These are phyloP conservation scores for Toxotes jaculatrix DNA, from an alignment of 2,113 vertebrate species.

Conservation along the genomic window DNA sequence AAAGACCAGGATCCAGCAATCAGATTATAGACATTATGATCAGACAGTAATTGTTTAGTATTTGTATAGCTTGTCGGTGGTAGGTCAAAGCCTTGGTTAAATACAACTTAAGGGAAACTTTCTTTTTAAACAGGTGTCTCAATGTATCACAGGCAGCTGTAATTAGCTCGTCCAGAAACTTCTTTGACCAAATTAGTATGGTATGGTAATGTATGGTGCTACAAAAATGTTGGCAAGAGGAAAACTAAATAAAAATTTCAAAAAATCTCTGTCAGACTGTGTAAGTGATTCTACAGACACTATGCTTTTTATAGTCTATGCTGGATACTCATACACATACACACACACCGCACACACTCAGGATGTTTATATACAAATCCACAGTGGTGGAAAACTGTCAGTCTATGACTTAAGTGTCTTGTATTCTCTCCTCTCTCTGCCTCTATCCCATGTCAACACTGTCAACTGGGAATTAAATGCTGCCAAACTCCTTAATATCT, in stretches of 20 bases:
- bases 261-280: background rate
- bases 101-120: background rate
- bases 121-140: background rate
- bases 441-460: slow-evolving; percentile 44
- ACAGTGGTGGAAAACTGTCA: slow-evolving; percentile 22
- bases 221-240: background rate
- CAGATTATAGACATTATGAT: background rate
- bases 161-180: background rate
- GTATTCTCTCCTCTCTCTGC: slow-evolving; percentile 32
- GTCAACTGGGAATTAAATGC: slow-evolving; percentile 55
- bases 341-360: background rate
- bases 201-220: background rate
- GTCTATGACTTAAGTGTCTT: slow-evolving; percentile 37
- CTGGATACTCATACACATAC: background rate
- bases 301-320: background rate
- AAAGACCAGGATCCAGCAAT: background rate
- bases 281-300: background rate
- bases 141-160: background rate
- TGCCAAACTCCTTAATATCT: slow-evolving; percentile 47
- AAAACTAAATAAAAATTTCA: background rate
- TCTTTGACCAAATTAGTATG: background rate
- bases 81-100: background rate
- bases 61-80: too few species aligned
- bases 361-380: slow-evolving; percentile 3
- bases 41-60: background rate